Evolutionary conservation across 2,888 invertebrate species (phyloP).

Genomic region (Alviniconcha strummeri): DNA sequence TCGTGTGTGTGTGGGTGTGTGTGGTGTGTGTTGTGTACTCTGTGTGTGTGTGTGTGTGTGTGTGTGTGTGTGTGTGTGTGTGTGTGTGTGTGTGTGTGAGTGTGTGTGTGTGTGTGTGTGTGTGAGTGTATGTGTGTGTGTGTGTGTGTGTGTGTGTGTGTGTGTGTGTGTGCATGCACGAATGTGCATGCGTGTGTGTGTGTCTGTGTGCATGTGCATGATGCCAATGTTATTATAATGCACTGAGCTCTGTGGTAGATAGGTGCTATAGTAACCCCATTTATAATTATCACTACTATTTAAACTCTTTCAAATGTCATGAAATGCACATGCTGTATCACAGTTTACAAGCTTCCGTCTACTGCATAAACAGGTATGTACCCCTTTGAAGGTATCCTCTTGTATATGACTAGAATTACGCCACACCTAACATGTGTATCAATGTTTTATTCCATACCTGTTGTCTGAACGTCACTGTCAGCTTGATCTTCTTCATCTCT

Average conservation of each 20-base stretch:
- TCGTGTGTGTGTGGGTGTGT: not conserved
- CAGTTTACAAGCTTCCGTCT: too few relatives aligned
- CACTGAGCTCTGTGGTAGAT: too few relatives aligned
- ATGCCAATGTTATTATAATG: not conserved
- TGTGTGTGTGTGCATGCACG: not conserved
- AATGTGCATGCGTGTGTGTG: not conserved
- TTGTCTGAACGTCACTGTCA: slow-evolving; percentile 12
- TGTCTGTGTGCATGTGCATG: not conserved
- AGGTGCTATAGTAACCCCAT: too few relatives aligned
- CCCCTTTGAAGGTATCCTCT: too few relatives aligned
- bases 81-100: not conserved
- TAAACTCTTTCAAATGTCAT: too few relatives aligned
- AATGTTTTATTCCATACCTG: not conserved
- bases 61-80: not conserved
- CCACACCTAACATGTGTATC: too few relatives aligned
- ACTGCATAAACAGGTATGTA: too few relatives aligned
- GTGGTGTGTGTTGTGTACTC: not conserved
- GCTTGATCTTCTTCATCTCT: slow-evolving; percentile 30
- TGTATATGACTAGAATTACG: too few relatives aligned
- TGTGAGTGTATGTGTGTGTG: too few relatives aligned
- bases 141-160: not conserved
- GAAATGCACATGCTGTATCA: too few relatives aligned
- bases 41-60: not conserved
- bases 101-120: not conserved
- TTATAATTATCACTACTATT: too few relatives aligned